Percentiles rank a stretch among this genome's conserved stretches.
Evolutionary conservation across 1,140 invertebrate genomes (phyloP).

Genomic region (Drosophila melanica): DNA sequence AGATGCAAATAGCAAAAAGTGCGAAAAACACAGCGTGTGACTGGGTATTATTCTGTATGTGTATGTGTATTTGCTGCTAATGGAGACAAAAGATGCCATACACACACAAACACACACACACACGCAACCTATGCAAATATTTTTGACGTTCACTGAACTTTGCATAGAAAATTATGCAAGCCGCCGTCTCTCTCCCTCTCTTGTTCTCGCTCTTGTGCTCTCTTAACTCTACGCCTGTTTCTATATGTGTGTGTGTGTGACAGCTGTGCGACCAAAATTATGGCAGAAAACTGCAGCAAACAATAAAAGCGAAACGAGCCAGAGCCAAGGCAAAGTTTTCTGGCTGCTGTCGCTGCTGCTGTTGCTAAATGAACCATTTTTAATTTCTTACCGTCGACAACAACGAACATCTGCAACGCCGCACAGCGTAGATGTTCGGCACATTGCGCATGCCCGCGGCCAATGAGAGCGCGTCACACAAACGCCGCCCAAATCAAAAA

Average conservation of each 20-base stretch:
- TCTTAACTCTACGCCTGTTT: conserved; percentile 20
- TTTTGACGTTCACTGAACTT: conserved; percentile 83
- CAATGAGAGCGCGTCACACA: conserved; percentile 71
- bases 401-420: conserved; percentile 72
- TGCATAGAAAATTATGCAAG: conserved; percentile 80
- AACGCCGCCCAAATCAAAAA: conserved; percentile 82
- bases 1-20: conserved; percentile 71
- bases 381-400: conserved; percentile 59
- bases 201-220: conserved; percentile 11
- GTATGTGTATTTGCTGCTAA: conserved; percentile 39
- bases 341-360: conserved; percentile 43
- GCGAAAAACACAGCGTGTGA: conserved; percentile 41
- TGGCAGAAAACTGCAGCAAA: conserved; percentile 64
- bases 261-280: conserved; percentile 82
- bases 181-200: conserved; percentile 34
- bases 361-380: conserved; percentile 54
- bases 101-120: conserved; percentile 47
- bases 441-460: conserved; percentile 63
- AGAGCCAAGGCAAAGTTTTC: conserved; percentile 61
- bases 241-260: conserved; percentile 58
- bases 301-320: conserved; percentile 71
- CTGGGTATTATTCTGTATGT: conserved; percentile 20
- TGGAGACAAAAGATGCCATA: conserved; percentile 62
- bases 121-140: conserved; percentile 72
- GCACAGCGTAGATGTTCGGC: conserved; percentile 9